Evolutionary conservation across 2,888 invertebrate genomes (phyloP).

Genomic region (Phalera bucephala): DNA sequence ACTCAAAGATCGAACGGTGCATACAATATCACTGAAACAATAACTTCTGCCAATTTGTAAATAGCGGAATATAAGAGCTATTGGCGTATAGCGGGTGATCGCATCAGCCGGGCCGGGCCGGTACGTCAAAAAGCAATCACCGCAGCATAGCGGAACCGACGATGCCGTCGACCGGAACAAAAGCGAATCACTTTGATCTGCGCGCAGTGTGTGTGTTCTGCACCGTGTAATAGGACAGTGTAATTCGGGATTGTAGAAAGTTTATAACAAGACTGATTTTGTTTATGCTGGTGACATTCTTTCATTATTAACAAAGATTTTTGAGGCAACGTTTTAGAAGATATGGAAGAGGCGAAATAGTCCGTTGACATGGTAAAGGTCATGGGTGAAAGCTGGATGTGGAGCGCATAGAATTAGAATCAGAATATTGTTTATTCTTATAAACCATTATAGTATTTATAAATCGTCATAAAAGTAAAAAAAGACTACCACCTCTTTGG

Average conservation of each 20-base stretch:
- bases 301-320: background rate
- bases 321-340: too few relatives aligned
- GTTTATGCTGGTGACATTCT: background rate
- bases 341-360: too few relatives aligned
- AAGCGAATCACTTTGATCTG: conserved; percentile 73
- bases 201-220: conserved; percentile 34
- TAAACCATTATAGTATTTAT: too few relatives aligned
- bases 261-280: too few relatives aligned
- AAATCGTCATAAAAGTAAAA: too few relatives aligned
- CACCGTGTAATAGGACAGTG: conserved; percentile 18
- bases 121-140: conserved; percentile 71
- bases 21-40: conserved; percentile 29
- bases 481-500: too few relatives aligned
- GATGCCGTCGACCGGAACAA: conserved; percentile 65
- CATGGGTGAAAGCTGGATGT: too few relatives aligned
- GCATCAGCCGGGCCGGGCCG: conserved; percentile 35
- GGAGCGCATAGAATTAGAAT: too few relatives aligned
- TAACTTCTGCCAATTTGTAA: conserved; percentile 34
- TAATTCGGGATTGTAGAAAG: too few relatives aligned
- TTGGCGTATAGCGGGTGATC: conserved; percentile 29
- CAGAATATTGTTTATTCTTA: too few relatives aligned
- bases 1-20: conserved; percentile 13
- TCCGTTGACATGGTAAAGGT: too few relatives aligned
- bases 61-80: conserved; percentile 25
- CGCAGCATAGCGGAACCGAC: conserved; percentile 62